phyloP scores from a whole-genome alignment of 2,797 vertebrate genomes.

The Spea hammondii region DNA sequence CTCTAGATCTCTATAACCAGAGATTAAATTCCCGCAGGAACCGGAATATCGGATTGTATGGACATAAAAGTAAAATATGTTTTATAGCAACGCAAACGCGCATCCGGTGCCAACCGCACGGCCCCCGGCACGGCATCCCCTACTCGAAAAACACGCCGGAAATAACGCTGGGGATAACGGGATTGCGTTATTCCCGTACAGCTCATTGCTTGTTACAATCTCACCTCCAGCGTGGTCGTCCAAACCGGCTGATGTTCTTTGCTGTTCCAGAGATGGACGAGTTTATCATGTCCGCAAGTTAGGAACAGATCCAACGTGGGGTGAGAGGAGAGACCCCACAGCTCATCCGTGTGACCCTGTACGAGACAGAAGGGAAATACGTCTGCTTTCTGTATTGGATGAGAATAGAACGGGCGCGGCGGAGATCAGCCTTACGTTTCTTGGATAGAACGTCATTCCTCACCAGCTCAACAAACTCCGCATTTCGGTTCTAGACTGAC shows the following conservation, averaged over 20 bases:
- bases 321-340: conserved; percentile 86
- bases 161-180: too few species aligned
- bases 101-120: not conserved
- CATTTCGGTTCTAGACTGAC: too few species aligned
- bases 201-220: not conserved
- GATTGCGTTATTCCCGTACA: too few species aligned
- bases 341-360: conserved; percentile 87
- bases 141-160: too few species aligned
- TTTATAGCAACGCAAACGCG: not conserved
- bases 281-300: conserved; percentile 83
- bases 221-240: conserved; percentile 83
- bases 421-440: too few species aligned
- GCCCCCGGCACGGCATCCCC: not conserved
- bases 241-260: conserved; percentile 81
- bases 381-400: not conserved
- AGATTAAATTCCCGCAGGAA: too few species aligned
- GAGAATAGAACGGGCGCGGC: not conserved
- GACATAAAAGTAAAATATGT: too few species aligned
- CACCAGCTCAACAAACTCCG: too few species aligned
- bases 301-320: conserved; percentile 82
- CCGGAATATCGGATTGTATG: too few species aligned
- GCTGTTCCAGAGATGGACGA: conserved; percentile 83
- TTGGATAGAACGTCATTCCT: too few species aligned
- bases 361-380: not conserved
- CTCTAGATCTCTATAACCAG: too few species aligned